A percentile compares a stretch with the other conserved stretches of the same genome.
These are phyloP conservation scores for Amphipyra tragopoginis DNA, from an alignment of 2,888 invertebrate genomes.

Conservation along the genomic window DNA sequence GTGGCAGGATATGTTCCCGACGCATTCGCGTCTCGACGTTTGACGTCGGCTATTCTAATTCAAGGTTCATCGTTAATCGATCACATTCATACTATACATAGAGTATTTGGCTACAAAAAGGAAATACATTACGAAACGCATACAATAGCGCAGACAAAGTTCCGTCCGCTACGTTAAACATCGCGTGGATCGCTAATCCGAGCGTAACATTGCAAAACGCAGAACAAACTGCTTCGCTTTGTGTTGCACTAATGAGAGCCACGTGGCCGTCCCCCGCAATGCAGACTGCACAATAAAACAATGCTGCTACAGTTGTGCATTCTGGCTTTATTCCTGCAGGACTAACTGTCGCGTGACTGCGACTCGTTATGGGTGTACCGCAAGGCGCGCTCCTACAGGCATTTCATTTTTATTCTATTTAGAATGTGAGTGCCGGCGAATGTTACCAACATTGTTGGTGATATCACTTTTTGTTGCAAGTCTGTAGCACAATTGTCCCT, in stretches of 20 bases:
- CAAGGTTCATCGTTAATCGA: slow-evolving; percentile 67
- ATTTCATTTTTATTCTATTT: slow-evolving; percentile 76
- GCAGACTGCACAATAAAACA: slow-evolving; percentile 89
- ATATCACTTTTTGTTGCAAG: slow-evolving; percentile 57
- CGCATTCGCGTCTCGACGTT: slow-evolving; percentile 75
- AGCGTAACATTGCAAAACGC: slow-evolving; percentile 86
- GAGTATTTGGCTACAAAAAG: slow-evolving; percentile 35
- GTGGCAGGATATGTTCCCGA: slow-evolving; percentile 78
- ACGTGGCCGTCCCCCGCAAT: slow-evolving; percentile 89
- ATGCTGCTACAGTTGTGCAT: slow-evolving; percentile 84
- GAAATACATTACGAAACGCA: slow-evolving; percentile 49
- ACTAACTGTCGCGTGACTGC: slow-evolving; percentile 85
- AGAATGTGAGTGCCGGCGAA: slow-evolving; percentile 64
- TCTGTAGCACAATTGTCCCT: slow-evolving; percentile 43
- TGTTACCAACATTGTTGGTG: slow-evolving; percentile 66
- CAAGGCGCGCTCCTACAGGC: slow-evolving; percentile 74
- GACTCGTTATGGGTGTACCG: slow-evolving; percentile 79
- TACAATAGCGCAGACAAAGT: slow-evolving; percentile 74
- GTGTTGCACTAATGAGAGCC: slow-evolving; percentile 88
- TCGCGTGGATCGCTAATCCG: slow-evolving; percentile 83
- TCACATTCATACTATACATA: slow-evolving; percentile 39
- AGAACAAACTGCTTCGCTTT: slow-evolving; percentile 88
- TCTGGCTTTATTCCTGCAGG: slow-evolving; percentile 86
- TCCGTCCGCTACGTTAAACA: slow-evolving; percentile 82
- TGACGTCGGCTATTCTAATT: slow-evolving; percentile 77